These are phyloP conservation scores for Telenomus remus DNA, from an alignment of 1,140 invertebrate species.

Conservation along the genomic window DNA sequence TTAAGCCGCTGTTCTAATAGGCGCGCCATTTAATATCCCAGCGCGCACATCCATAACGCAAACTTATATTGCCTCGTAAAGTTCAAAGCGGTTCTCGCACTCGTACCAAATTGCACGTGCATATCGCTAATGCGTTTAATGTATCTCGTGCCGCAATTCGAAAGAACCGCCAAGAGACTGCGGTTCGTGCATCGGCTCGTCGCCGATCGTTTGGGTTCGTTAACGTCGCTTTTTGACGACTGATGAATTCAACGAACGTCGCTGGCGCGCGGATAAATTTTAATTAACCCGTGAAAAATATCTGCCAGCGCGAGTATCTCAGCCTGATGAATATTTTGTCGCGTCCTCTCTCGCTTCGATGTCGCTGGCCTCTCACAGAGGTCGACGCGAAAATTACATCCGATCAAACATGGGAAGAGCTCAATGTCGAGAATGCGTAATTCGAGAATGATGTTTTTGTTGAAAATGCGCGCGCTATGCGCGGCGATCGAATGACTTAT, in stretches of 20 bases:
- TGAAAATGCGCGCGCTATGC: too few species aligned
- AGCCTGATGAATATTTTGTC: too few species aligned
- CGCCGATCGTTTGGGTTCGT: neutral
- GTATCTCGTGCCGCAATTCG: conserved; percentile 21
- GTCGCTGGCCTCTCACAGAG: too few species aligned
- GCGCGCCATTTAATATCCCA: conserved; percentile 49
- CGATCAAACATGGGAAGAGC: too few species aligned
- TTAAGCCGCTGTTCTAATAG: conserved; percentile 42
- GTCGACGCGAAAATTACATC: too few species aligned
- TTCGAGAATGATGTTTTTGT: too few species aligned
- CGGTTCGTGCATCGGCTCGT: neutral
- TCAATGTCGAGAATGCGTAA: too few species aligned
- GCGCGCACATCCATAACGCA: conserved; percentile 47
- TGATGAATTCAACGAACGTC: neutral
- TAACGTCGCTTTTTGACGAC: neutral
- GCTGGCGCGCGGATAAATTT: neutral
- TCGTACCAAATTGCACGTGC: conserved; percentile 31
- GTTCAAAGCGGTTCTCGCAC: conserved; percentile 38
- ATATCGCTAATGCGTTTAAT: conserved; percentile 45
- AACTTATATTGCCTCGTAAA: conserved; percentile 50
- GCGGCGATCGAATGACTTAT: too few species aligned
- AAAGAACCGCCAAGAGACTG: conserved; percentile 16
- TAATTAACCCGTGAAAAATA: too few species aligned
- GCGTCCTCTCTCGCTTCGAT: too few species aligned
- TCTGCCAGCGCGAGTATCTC: too few species aligned